Conservation (phyloP, 2,797 vertebrate species). For the Helicolenus hilgendorfi region DNA sequence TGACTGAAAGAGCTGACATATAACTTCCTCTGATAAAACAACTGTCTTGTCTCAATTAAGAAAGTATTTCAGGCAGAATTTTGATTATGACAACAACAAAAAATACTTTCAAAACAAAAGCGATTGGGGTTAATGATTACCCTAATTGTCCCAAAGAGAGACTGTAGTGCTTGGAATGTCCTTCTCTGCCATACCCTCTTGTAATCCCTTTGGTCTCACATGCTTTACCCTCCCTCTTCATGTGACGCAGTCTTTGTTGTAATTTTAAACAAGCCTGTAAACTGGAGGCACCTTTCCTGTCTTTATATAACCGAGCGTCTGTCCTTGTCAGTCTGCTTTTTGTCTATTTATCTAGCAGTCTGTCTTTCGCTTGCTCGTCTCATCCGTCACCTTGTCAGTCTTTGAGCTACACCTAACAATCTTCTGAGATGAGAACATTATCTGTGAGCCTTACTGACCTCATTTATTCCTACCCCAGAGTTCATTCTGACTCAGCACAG, state of each 20-base stretch:
- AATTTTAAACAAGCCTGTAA: conserved; percentile 61
- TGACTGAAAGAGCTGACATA: not conserved
- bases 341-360: not conserved
- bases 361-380: not conserved
- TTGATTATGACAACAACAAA: not conserved
- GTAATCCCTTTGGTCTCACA: conserved; percentile 26
- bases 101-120: not conserved
- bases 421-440: not conserved
- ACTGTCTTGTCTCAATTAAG: not conserved
- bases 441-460: conserved; percentile 9
- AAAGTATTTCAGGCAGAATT: not conserved
- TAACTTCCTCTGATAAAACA: not conserved
- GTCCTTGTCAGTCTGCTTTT: not conserved
- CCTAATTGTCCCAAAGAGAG: not conserved
- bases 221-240: conserved; percentile 40
- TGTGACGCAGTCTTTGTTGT: conserved; percentile 61
- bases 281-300: conserved; percentile 32
- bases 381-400: not conserved
- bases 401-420: not conserved
- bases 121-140: conserved; percentile 11
- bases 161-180: not conserved
- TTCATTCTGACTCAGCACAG: conserved; percentile 35
- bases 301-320: not conserved
- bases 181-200: conserved; percentile 1
- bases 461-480: conserved; percentile 31